These are phyloP conservation scores for Ifrita kowaldi DNA, from an alignment of 2,113 vertebrate genomes.

Conservation along the genomic window DNA sequence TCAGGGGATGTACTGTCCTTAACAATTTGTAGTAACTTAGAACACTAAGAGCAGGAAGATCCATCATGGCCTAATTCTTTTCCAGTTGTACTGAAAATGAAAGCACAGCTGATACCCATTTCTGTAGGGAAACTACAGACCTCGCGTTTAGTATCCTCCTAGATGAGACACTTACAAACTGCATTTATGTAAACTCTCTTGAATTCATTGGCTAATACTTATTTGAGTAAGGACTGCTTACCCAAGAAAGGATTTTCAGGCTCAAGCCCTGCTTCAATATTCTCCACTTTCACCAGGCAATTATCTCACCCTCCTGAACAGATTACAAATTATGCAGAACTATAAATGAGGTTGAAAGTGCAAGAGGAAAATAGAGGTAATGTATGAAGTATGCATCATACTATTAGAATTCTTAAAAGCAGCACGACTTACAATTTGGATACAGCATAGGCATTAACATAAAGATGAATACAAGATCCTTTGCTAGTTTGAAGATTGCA, in stretches of 20 bases:
- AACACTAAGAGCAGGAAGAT: neutral
- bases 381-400: neutral
- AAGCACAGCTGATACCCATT: neutral
- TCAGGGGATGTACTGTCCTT: neutral
- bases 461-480: neutral
- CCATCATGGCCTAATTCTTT: neutral
- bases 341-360: conserved; percentile 19
- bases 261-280: neutral
- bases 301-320: conserved; percentile 22
- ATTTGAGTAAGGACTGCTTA: conserved; percentile 28
- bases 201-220: neutral
- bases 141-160: fast-evolving
- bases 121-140: neutral
- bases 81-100: neutral
- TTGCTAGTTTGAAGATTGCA: neutral
- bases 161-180: neutral
- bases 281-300: conserved; percentile 12
- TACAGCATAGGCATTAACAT: neutral
- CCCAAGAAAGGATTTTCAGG: conserved; percentile 6
- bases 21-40: neutral
- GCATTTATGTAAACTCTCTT: conserved; percentile 3
- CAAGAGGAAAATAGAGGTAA: conserved; percentile 37
- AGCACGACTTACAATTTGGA: neutral
- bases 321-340: conserved; percentile 44
- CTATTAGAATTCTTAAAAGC: conserved; percentile 1